These are phyloP conservation scores for Strix uralensis DNA, from an alignment of 2,113 vertebrate species.

Conservation along the genomic window DNA sequence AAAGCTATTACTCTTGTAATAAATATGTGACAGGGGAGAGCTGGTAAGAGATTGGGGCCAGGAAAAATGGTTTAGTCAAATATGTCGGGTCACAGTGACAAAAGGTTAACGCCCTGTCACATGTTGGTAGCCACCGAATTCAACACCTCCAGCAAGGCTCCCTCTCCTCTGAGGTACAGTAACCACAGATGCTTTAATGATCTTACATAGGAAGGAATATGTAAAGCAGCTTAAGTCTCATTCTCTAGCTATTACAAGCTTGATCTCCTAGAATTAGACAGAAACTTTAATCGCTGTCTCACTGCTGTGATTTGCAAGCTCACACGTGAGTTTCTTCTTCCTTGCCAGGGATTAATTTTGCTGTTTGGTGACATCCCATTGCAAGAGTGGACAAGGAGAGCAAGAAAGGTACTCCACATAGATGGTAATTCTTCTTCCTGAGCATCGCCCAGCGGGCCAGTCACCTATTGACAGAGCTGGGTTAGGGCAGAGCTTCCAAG, in stretches of 20 bases:
- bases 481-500: not conserved
- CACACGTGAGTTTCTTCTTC: not conserved
- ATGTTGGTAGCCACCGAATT: not conserved
- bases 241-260: constrained; percentile 26
- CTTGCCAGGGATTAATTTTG: not conserved
- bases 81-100: not conserved
- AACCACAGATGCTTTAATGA: not conserved
- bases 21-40: not conserved
- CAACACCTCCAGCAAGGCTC: not conserved
- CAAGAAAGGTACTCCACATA: not conserved
- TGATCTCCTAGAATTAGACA: constrained; percentile 19
- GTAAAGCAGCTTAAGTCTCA: constrained; percentile 34
- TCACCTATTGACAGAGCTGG: not conserved
- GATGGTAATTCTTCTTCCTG: not conserved
- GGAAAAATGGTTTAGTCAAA: constrained; percentile 21
- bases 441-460: not conserved
- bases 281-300: constrained; percentile 1
- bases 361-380: not conserved
- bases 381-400: not conserved
- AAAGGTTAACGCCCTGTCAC: not conserved
- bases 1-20: not conserved
- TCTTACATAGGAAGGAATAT: not conserved
- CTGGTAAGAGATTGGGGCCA: not conserved
- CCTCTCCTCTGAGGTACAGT: not conserved
- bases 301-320: not conserved